Percentiles rank a stretch among this genome's conserved stretches.
Conservation (phyloP, 2,888 invertebrate species). For the Amitus sp. region DNA sequence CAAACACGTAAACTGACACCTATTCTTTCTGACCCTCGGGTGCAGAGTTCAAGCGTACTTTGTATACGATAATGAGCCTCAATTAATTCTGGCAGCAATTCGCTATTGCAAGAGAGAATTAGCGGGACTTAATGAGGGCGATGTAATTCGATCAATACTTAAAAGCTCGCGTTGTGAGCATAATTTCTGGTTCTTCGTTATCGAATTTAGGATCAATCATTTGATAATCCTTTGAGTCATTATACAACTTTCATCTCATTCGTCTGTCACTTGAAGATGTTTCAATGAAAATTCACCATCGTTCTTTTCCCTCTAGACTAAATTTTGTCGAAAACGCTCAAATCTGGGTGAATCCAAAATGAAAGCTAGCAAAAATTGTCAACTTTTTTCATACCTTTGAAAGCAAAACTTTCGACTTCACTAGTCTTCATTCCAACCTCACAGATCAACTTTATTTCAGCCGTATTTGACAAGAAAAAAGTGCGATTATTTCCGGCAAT, state of each 20-base stretch:
- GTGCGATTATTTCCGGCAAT: no score
- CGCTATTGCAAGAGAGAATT: slow-evolving; percentile 34
- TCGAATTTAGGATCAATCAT: slow-evolving; percentile 23
- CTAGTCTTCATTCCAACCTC: no score
- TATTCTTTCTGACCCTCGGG: background rate
- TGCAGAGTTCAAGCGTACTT: background rate
- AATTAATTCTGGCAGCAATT: slow-evolving; percentile 60
- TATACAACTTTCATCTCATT: background rate
- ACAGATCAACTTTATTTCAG: no score
- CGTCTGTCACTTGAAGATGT: no score
- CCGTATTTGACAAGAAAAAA: no score
- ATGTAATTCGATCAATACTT: slow-evolving; percentile 54
- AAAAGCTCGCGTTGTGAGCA: slow-evolving; percentile 16
- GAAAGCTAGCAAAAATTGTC: no score
- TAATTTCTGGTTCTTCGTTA: slow-evolving; percentile 25
- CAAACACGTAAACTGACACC: background rate
- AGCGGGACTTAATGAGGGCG: slow-evolving; percentile 38
- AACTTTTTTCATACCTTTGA: no score
- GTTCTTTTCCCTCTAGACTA: background rate
- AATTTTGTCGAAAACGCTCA: no score
- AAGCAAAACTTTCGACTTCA: no score
- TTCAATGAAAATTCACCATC: background rate
- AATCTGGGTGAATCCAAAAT: no score
- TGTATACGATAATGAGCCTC: slow-evolving; percentile 61
- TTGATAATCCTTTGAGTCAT: background rate